Evolutionary conservation across 2,113 vertebrate genomes (phyloP), one percentile per base, ranked within the genome.

Genomic region (Suncus etruscus): DNA sequence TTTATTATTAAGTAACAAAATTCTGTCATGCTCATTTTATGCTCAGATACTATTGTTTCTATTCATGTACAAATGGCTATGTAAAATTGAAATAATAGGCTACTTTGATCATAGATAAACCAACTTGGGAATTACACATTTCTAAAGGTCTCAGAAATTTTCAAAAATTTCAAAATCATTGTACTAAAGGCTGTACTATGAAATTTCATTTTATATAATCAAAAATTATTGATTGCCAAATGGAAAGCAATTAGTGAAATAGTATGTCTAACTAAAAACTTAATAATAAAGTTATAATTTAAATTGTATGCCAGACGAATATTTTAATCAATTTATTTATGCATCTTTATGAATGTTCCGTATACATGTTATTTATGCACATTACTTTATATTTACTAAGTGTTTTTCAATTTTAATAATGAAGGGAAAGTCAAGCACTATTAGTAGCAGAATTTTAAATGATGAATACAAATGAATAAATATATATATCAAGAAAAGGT

Each of bases 111-210:
- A 78, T 54, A 84, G 65, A 8, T 32, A 87, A 86, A 76, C 75
- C 29, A 47, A 84, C 50, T 76, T 85, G 18, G 51, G 86, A 47
- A 85, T 89, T 83, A 87, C 83, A 18, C 79, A 11, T 0, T 75
- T 91, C 74, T 81, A 25, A 51, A 70, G 0, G 22, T 85, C 1
- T 1, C 61, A 69, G 24, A 85, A 92, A 75, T 74, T 87, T 20
- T 20, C 2, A 82, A 91, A 87, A 31, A 77, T 85, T 87, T 91
- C 74, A 45, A 66, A 95, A 80, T 32, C 47, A 77, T 86, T 65
- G 15, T 66, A 16, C 87, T 85, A n/a, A 9, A 87, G 75, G 76
- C n/a, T 6, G 8, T 18, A 66, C 75, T 61, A 8, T 50, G 54
- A 31, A 78, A 85, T 87, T 93, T 84, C 72, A 54, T 86, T 75